A percentile compares a stretch with the other conserved stretches of the same genome.
These are phyloP conservation scores for Neostethus bicornis DNA, from an alignment of 2,797 vertebrate species.

Conservation along the genomic window DNA sequence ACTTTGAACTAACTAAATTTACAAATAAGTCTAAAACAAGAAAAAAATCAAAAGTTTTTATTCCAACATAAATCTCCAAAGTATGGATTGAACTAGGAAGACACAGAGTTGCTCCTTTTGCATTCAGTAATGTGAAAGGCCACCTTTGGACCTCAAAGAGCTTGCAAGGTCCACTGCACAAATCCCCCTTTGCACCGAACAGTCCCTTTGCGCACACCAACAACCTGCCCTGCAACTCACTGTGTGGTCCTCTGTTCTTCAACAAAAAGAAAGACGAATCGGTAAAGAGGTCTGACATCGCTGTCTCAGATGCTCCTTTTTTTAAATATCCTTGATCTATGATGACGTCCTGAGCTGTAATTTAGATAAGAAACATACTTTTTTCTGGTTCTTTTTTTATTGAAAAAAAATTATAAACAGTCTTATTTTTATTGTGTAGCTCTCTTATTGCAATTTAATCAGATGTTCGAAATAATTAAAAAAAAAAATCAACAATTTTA, in stretches of 20 bases:
- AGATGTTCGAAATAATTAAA: no score
- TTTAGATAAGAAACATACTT: conserved; percentile 27
- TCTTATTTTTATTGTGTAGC: no score
- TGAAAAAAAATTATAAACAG: no score
- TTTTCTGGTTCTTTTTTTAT: conserved; percentile 9
- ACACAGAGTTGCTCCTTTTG: conserved; percentile 12
- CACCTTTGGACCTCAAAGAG: conserved; percentile 40
- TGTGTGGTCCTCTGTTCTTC: conserved; percentile 75
- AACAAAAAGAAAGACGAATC: conserved; percentile 54
- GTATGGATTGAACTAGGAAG: conserved; percentile 23
- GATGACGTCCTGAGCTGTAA: conserved; percentile 4
- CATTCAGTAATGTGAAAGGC: conserved; percentile 34
- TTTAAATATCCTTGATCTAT: conserved; percentile 19
- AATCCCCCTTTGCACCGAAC: conserved; percentile 61
- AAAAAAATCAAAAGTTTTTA: neutral
- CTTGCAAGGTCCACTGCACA: conserved; percentile 76
- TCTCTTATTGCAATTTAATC: no score
- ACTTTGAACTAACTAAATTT: neutral
- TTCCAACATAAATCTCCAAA: conserved; percentile 18
- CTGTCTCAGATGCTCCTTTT: conserved; percentile 38
- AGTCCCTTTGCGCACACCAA: conserved; percentile 57
- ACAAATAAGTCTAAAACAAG: neutral
- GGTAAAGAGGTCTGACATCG: conserved; percentile 40
- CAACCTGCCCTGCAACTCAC: conserved; percentile 46
- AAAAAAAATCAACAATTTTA: no score